Evolutionary conservation across 2,888 invertebrate species (phyloP).

Genomic region (Tetheella fluctuosa): DNA sequence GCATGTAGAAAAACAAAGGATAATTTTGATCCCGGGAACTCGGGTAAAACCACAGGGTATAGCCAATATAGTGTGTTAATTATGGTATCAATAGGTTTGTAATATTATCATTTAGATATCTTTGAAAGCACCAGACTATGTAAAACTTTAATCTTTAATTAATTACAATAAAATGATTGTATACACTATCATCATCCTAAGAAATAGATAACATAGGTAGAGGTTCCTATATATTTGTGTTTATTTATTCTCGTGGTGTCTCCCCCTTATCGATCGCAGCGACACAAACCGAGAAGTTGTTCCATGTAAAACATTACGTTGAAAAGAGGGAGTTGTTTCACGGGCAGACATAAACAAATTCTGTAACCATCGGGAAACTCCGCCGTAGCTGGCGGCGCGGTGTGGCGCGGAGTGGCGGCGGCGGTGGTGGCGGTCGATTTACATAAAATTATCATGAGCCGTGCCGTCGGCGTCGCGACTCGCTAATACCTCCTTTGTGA

Average conservation of each 20-base stretch:
- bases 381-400: slow-evolving; percentile 48
- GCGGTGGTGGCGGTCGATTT: slow-evolving; percentile 57
- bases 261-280: slow-evolving; percentile 30
- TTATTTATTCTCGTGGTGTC: not conserved
- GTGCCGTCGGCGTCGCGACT: slow-evolving; percentile 2
- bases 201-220: too few species aligned
- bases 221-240: too few species aligned
- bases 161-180: too few species aligned
- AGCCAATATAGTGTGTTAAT: too few species aligned
- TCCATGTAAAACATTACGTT: slow-evolving; percentile 29
- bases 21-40: too few species aligned
- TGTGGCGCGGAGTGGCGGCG: slow-evolving; percentile 36
- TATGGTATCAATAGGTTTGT: too few species aligned
- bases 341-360: slow-evolving; percentile 73
- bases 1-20: too few species aligned
- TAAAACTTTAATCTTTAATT: too few species aligned
- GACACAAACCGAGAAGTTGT: slow-evolving; percentile 1
- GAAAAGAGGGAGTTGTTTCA: slow-evolving; percentile 44
- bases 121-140: too few species aligned
- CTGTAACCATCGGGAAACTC: slow-evolving; percentile 56
- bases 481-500: slow-evolving; percentile 77
- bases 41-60: too few species aligned
- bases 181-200: too few species aligned
- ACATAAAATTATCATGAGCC: slow-evolving; percentile 51
- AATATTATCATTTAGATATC: too few species aligned